Evolutionary conservation across 2,113 vertebrate species (phyloP), one percentile per base, ranked within the genome.

Genomic region (Nibea albiflora): DNA sequence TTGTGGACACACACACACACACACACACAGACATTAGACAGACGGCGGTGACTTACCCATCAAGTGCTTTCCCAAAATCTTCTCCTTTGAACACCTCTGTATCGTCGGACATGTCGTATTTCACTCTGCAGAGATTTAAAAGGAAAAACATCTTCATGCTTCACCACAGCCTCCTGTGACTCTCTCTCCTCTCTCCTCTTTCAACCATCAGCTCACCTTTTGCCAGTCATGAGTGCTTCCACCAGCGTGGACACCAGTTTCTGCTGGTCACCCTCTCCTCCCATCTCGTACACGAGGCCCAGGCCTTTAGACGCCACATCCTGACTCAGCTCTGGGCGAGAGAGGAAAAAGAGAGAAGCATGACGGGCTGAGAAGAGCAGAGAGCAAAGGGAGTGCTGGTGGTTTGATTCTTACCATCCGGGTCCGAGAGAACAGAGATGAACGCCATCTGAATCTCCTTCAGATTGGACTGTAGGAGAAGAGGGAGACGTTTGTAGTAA

Each of bases 191-290:
- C 6, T 2, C 76, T 42, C 12, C 58, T 42, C 12, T 54, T 15
- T 70, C 26, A 56, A 58, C 22, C 3, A 15, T 60, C 4, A 16
- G 49, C 75, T 60, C 95, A 99, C 98, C 98, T 97, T 95, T 98
- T 99, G 26, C 98, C 98, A 71, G 98, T 99, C 98, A 99, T 99
- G 66, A 99, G 96, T 2, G 98, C 98, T 91, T 99, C 98, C 76
- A 99, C 97, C 22, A 99, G 95, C 0, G 95, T 97, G 63, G 98
- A 98, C 76, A 99, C 98, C 67, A 99, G 93, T 71, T 99, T 96
- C 85, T 98, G 97, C 82, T 99, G 98, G 92, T 99, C 98, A 76
- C 92, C 94, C 79, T 99, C 97, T 80, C 85, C 97, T 88, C 98
- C 98, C 80, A 99, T 95, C 92, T 99, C 98, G 80, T 99, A 99